Conservation (phyloP, 2,888 invertebrate genomes). For the Sericinus montela region DNA sequence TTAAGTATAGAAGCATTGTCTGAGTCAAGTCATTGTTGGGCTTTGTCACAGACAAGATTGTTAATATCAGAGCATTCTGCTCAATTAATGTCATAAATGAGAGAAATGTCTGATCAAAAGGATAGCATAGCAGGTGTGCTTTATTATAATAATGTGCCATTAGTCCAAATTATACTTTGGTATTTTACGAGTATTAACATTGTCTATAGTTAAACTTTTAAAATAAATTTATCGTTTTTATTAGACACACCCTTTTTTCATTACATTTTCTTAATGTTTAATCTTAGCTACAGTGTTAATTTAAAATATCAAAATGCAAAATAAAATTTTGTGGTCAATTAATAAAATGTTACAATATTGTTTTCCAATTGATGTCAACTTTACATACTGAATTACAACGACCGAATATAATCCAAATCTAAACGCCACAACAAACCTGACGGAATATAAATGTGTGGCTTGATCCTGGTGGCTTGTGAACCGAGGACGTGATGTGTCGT, state of each 20-base stretch:
- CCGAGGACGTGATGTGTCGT: conserved; percentile 72
- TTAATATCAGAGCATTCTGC: conserved; percentile 69
- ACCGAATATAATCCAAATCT: conserved; percentile 76
- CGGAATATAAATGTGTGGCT: conserved; percentile 69
- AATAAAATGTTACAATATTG: conserved; percentile 58
- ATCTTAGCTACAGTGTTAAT: too few species aligned
- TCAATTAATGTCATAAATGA: conserved; percentile 78
- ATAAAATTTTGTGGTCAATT: conserved; percentile 23
- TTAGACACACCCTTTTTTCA: not conserved
- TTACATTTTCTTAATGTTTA: too few species aligned
- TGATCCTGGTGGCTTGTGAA: conserved; percentile 71
- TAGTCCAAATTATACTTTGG: conserved; percentile 57
- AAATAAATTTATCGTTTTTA: not conserved
- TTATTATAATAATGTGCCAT: conserved; percentile 76
- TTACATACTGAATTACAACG: conserved; percentile 66
- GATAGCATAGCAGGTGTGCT: conserved; percentile 77
- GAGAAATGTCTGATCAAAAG: conserved; percentile 78
- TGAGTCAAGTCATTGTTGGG: conserved; percentile 55
- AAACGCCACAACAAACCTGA: conserved; percentile 64
- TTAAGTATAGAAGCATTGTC: conserved; percentile 65
- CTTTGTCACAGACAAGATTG: conserved; percentile 69
- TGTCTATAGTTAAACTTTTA: conserved; percentile 30
- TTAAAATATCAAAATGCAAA: not conserved
- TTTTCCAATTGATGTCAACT: conserved; percentile 65
- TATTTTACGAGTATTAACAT: conserved; percentile 57